Evolutionary conservation across 1,140 invertebrate species (phyloP).

Genomic region (Hestina assimilis): DNA sequence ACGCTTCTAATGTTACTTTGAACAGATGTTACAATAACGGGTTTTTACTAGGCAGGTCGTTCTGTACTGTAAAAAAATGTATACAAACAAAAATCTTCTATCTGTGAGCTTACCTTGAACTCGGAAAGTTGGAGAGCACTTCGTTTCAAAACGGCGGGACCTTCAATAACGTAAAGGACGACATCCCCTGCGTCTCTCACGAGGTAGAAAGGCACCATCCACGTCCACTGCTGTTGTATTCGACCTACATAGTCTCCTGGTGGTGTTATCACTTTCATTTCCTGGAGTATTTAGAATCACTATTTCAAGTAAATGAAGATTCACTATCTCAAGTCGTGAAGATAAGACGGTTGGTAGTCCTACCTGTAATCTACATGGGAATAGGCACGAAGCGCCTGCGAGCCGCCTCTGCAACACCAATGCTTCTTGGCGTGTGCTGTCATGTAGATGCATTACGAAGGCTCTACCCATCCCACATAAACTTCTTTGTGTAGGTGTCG

Average conservation of each 20-base stretch:
- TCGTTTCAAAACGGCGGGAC: constrained; percentile 58
- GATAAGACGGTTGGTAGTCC: neutral
- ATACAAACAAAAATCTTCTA: no score
- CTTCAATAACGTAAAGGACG: constrained; percentile 78
- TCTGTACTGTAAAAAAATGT: no score
- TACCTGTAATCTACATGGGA: constrained; percentile 73
- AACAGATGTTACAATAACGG: no score
- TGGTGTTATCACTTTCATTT: constrained; percentile 78
- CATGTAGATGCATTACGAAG: constrained; percentile 80
- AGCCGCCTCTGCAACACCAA: constrained; percentile 79
- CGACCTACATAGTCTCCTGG: constrained; percentile 79
- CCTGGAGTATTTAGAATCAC: constrained; percentile 37
- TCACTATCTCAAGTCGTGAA: no score
- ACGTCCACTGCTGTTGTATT: constrained; percentile 77
- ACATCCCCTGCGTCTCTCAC: constrained; percentile 72
- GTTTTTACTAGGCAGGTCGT: no score
- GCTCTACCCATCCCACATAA: constrained; percentile 80
- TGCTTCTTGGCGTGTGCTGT: constrained; percentile 82
- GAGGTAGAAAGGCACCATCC: constrained; percentile 74
- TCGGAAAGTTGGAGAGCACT: constrained; percentile 53
- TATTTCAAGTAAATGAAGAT: neutral
- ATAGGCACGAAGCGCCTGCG: constrained; percentile 71
- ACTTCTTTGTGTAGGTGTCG: constrained; percentile 76
- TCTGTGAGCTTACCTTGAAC: constrained; percentile 53
- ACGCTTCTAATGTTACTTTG: no score